Evolutionary conservation across 2,888 invertebrate species (phyloP), one percentile per base, ranked within the genome.

Genomic region (Periphyllus acericola): DNA sequence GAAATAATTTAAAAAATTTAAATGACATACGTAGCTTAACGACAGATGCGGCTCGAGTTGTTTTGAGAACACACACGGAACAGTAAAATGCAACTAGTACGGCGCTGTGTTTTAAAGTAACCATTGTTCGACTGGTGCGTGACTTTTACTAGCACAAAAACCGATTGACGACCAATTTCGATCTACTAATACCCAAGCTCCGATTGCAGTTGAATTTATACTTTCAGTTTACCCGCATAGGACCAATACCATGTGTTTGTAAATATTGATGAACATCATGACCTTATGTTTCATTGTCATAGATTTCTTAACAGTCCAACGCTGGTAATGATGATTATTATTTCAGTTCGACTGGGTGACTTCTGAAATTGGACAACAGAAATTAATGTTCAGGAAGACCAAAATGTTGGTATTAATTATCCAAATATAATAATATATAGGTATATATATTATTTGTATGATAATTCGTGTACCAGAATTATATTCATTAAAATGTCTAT

Each of bases 221-320:
- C 78, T 66, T 66, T 84, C 66, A 40, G 40, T 46, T 40, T 66
- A 40, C 25, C 46, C n/a, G 21, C 32, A n/a, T 36, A 32, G 52
- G n/a, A 72, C 68, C 11, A 21, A 82, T 82, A 71, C 32, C 29
- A 25, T 71, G 1, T n/a, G 32, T 74, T 29, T 21, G 32, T 40
- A 36, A 25, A 72, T 86, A 72, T 86, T 55, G 60, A 60, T 71
- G 40, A 36, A 72, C 79, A 14, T 55, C 71, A 29, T 80, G 86
- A 86, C 86, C 86, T 86, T 29, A 72, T 40, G n/a, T 72, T 80
- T 86, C 86, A 86, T 79, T 71, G 79, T 72, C 79, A 80, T 19
- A 55, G 36, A 25, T 46, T 60, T 72, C 25, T 72, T 40, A 21
- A 21, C 72, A 36, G 25, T 71, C 72, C 29, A 19, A 36, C 34